Evolutionary conservation across 2,113 vertebrate species (phyloP), one percentile per base, ranked within the genome.

Genomic region (Corythoichthys haematopterus): DNA sequence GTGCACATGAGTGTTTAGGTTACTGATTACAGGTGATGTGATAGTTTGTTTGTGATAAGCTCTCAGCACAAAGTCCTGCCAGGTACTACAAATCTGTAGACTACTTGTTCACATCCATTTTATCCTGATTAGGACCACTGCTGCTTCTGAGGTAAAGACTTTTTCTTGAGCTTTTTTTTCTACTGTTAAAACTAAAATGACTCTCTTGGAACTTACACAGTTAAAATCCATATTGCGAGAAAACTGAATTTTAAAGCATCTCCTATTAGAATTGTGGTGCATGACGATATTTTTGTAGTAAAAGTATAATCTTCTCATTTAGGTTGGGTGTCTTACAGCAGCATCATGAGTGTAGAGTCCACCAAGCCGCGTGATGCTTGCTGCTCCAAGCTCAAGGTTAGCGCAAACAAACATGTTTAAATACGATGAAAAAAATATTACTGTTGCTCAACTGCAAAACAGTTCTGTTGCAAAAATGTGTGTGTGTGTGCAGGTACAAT

Each of bases 371-470:
- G 66, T 56, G 72, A 80, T 43, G 56, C 62, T n/a, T 87, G 88
- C 56, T 91, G 89, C 80, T 89, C 89, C 75, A 88, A 90, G 72
- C 77, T 92, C n/a, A 92, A 92, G 91, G 91, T 93, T 4, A 56
- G 87, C 78, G 15, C 65, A 71, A 28, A 7, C 9, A 65, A 15
- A 64, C 20, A 3, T 8, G 63, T 33, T 7, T 9, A 47, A 37
- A 65, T 48, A 1, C 4, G 6, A 4, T n/a, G 8, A 33, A 12
- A 55, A 57, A 36, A 20, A 3, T n/a, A 8, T 13, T 33, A 36
- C 2, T 0, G 11, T 33, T 33, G 53, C 28, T 13, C 35, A 9
- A 13, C 11, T 35, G 33, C 11, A n/a, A 3, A 56, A 35, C 6
- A 4, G 10, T 28, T 33, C 53, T 33, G 10, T 55, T 33, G 52